These are phyloP conservation scores for Mylabris sibirica DNA, from an alignment of 2,888 invertebrate species.

Conservation along the genomic window DNA sequence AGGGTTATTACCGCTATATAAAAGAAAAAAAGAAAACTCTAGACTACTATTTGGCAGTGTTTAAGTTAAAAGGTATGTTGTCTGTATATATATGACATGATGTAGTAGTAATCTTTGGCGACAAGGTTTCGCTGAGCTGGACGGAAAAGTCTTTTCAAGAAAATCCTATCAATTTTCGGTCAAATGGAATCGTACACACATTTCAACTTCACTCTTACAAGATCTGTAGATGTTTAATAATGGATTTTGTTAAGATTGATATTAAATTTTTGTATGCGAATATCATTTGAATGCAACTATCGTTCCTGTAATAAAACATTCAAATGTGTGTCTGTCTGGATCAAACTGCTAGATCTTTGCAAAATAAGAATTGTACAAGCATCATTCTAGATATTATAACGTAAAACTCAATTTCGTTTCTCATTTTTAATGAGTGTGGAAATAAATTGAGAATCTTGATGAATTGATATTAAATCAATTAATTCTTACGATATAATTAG, in stretches of 20 bases:
- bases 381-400: no score
- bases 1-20: conserved; percentile 7
- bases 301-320: no score
- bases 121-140: conserved; percentile 11
- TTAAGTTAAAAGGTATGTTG: conserved; percentile 11
- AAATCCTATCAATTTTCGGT: conserved; percentile 11
- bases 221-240: no score
- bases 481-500: conserved; percentile 4
- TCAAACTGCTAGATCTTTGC: no score
- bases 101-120: conserved; percentile 2
- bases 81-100: conserved; percentile 1
- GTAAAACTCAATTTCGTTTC: no score
- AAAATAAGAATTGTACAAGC: no score
- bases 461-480: neutral
- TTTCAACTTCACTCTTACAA: neutral
- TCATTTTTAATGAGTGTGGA: neutral
- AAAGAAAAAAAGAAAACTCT: neutral
- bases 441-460: neutral
- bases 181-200: neutral
- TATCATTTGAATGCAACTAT: no score
- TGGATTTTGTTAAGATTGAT: no score
- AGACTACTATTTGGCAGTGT: neutral
- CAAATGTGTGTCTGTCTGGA: no score
- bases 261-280: no score
- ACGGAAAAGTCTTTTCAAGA: neutral